phyloP scores from a whole-genome alignment of 2,113 vertebrate species.

The Rhinolophus sinicus region DNA sequence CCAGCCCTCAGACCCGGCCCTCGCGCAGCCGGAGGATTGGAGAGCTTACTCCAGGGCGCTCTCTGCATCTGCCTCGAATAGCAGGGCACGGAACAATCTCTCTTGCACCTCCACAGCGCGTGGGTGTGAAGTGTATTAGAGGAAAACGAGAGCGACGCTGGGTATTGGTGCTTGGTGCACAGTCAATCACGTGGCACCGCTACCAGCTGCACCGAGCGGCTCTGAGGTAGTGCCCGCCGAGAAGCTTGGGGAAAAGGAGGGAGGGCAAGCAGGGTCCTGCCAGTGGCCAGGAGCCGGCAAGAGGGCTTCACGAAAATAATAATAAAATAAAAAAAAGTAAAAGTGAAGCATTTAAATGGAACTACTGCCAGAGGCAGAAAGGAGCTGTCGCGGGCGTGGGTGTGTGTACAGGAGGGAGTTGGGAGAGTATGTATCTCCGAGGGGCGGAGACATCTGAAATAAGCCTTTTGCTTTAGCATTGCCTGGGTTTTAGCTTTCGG shows the following conservation, averaged over 20 bases:
- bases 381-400: not conserved
- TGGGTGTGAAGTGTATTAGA: constrained; percentile 56
- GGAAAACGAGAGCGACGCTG: constrained; percentile 35
- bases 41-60: constrained; percentile 25
- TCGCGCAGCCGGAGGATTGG: not conserved
- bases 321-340: constrained; percentile 7
- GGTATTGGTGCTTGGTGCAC: not conserved
- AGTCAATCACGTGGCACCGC: constrained; percentile 64
- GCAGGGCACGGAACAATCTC: constrained; percentile 57
- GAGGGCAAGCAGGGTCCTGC: constrained; percentile 8
- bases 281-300: not conserved
- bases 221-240: not conserved
- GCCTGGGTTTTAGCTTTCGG: not conserved
- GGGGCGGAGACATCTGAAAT: not conserved
- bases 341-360: not conserved
- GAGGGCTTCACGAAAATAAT: not conserved
- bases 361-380: not conserved
- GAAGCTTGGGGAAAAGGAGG: not conserved
- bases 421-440: not conserved
- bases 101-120: constrained; percentile 60
- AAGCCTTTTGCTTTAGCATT: constrained; percentile 13
- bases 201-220: not conserved
- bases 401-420: not conserved
- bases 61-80: constrained; percentile 49
- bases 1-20: constrained; percentile 1